A percentile compares a stretch with the other conserved stretches of the same genome.
phyloP scores from a whole-genome alignment of 2,113 vertebrate species.

The Chionodraco myersi region DNA sequence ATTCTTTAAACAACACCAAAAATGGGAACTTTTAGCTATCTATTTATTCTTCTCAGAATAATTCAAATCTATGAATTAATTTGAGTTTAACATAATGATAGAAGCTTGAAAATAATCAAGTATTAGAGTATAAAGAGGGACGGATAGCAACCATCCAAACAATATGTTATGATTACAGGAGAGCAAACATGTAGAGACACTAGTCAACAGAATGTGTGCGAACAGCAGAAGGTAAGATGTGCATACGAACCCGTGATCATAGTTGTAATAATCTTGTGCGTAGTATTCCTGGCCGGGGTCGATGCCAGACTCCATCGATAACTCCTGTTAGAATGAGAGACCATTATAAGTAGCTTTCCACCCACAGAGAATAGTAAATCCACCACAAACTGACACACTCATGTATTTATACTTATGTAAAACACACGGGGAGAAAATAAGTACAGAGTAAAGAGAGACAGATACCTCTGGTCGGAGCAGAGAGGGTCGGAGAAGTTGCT shows the following conservation, averaged over 20 bases:
- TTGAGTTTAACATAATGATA: background rate
- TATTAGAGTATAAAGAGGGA: background rate
- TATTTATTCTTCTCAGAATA: background rate
- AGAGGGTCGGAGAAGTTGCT: slow-evolving; percentile 94
- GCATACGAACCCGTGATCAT: slow-evolving; percentile 92
- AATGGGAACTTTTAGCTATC: too few species aligned
- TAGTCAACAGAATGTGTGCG: background rate
- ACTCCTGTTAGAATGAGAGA: slow-evolving; percentile 86
- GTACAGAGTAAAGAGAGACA: slow-evolving; percentile 33
- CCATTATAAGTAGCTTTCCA: slow-evolving; percentile 31
- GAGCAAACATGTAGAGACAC: background rate
- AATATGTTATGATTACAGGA: background rate
- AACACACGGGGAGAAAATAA: background rate
- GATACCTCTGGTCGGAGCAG: slow-evolving; percentile 96
- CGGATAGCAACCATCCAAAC: background rate
- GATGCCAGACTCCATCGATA: slow-evolving; percentile 98
- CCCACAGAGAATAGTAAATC: background rate
- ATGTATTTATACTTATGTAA: background rate
- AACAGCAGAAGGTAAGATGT: slow-evolving; percentile 7
- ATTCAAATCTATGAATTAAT: background rate
- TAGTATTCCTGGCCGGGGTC: slow-evolving; percentile 98
- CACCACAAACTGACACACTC: background rate
- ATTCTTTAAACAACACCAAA: background rate
- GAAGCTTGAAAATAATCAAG: background rate
- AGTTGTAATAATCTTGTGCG: slow-evolving; percentile 98